These are phyloP conservation scores for Seriola rivoliana DNA, from an alignment of 2,113 vertebrate genomes.

Conservation along the genomic window DNA sequence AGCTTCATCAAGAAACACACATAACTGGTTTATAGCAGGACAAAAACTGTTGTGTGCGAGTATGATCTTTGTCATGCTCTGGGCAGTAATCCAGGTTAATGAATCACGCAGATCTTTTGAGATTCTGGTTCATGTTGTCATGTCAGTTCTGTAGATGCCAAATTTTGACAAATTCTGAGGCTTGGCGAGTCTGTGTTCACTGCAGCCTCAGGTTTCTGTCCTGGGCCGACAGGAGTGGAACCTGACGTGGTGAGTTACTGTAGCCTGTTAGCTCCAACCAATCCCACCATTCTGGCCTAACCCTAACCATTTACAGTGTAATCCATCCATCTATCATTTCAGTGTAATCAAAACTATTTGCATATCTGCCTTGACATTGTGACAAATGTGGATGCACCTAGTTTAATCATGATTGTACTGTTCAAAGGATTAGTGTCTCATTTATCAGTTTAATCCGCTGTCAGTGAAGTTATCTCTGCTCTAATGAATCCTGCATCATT, in stretches of 20 bases:
- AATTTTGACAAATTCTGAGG: too few species aligned
- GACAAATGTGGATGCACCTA: not conserved
- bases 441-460: not conserved
- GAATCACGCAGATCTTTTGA: too few species aligned
- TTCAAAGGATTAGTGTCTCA: not conserved
- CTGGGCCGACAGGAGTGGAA: too few species aligned
- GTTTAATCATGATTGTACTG: not conserved
- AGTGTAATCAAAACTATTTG: not conserved
- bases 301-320: not conserved
- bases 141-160: not conserved
- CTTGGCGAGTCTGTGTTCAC: too few species aligned
- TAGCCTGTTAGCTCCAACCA: too few species aligned
- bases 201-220: too few species aligned
- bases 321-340: not conserved
- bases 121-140: not conserved
- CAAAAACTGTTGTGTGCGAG: not conserved
- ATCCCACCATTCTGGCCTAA: not conserved
- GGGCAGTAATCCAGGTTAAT: too few species aligned
- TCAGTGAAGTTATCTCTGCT: not conserved
- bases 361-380: not conserved
- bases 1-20: not conserved
- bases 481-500: not conserved
- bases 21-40: slow-evolving; percentile 7
- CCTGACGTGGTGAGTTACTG: too few species aligned
- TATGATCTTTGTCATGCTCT: not conserved